phyloP scores from a whole-genome alignment of 2,888 invertebrate genomes.

The Drosophila phalerata region DNA sequence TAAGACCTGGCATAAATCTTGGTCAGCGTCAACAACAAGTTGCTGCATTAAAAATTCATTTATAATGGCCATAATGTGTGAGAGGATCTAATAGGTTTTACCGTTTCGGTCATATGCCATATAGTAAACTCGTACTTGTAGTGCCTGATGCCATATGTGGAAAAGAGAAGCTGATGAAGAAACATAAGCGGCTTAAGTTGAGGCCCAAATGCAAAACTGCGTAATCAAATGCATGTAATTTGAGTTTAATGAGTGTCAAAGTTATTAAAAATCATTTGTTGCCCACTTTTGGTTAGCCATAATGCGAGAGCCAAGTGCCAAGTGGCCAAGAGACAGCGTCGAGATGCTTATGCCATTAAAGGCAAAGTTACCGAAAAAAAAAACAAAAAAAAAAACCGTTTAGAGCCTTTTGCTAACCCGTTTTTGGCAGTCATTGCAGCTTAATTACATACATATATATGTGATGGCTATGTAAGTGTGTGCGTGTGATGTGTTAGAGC shows the following conservation, averaged over 20 bases:
- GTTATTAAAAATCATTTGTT: slow-evolving; percentile 81
- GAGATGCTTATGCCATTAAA: slow-evolving; percentile 38
- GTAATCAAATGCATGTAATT: slow-evolving; percentile 81
- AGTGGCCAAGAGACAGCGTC: slow-evolving; percentile 10
- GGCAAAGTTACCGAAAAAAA: slow-evolving; percentile 35
- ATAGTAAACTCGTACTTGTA: slow-evolving; percentile 24
- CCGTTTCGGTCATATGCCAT: slow-evolving; percentile 54
- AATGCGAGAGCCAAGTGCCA: slow-evolving; percentile 14
- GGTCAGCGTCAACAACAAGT: slow-evolving; percentile 37
- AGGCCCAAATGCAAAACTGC: slow-evolving; percentile 70
- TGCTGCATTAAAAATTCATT: slow-evolving; percentile 39
- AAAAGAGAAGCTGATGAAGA: slow-evolving; percentile 54
- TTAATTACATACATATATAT: slow-evolving; percentile 62
- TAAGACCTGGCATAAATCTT: slow-evolving; percentile 18
- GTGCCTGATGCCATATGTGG: slow-evolving; percentile 4
- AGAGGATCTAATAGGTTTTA: slow-evolving; percentile 43
- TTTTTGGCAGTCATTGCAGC: slow-evolving; percentile 72
- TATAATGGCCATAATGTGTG: slow-evolving; percentile 54
- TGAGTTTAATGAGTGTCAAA: slow-evolving; percentile 82
- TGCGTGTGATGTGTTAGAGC: slow-evolving; percentile 24
- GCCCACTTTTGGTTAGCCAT: slow-evolving; percentile 60
- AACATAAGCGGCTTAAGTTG: slow-evolving; percentile 72
- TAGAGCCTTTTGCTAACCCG: slow-evolving; percentile 58
- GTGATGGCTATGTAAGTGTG: slow-evolving; percentile 2
- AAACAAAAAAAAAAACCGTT: slow-evolving; percentile 47